Percentiles rank a stretch among this genome's conserved stretches.
phyloP scores from a whole-genome alignment of 1,140 invertebrate species.

The Halesus radiatus region DNA sequence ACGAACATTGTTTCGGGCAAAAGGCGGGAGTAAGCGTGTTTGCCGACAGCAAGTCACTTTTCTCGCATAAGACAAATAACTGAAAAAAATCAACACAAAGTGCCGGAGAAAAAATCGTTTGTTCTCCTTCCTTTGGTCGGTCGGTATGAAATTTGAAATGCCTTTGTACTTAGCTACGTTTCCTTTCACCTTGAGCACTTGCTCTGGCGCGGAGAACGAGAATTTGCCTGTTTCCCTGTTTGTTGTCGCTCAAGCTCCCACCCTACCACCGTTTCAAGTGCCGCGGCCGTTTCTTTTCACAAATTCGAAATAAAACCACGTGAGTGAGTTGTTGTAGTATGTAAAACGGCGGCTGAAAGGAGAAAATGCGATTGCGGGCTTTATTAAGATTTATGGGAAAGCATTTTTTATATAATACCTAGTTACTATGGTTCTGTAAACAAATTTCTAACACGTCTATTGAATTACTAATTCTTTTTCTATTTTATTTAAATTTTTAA shows the following conservation, averaged over 20 bases:
- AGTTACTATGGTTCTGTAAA: too few species aligned
- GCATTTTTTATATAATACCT: too few species aligned
- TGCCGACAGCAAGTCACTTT: slow-evolving; percentile 23
- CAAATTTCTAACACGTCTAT: too few species aligned
- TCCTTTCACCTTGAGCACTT: not conserved
- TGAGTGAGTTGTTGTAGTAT: not conserved
- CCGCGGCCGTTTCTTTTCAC: not conserved
- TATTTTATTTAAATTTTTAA: too few species aligned
- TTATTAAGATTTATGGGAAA: not conserved
- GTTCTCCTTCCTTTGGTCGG: slow-evolving; percentile 22
- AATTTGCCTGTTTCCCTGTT: slow-evolving; percentile 7
- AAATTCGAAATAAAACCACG: slow-evolving; percentile 4
- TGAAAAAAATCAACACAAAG: slow-evolving; percentile 22
- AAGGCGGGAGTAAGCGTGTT: slow-evolving; percentile 11
- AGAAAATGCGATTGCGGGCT: not conserved
- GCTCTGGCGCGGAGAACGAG: not conserved
- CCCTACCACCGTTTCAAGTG: not conserved
- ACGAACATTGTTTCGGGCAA: slow-evolving; percentile 17
- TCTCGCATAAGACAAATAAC: slow-evolving; percentile 28
- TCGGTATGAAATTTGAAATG: slow-evolving; percentile 33
- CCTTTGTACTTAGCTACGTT: slow-evolving; percentile 27
- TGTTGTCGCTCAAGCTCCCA: slow-evolving; percentile 5
- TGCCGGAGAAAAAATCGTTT: slow-evolving; percentile 17
- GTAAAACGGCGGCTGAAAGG: not conserved
- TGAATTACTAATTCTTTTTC: too few species aligned